phyloP scores from a whole-genome alignment of 2,797 vertebrate species.

The Lutjanus argentimaculatus region DNA sequence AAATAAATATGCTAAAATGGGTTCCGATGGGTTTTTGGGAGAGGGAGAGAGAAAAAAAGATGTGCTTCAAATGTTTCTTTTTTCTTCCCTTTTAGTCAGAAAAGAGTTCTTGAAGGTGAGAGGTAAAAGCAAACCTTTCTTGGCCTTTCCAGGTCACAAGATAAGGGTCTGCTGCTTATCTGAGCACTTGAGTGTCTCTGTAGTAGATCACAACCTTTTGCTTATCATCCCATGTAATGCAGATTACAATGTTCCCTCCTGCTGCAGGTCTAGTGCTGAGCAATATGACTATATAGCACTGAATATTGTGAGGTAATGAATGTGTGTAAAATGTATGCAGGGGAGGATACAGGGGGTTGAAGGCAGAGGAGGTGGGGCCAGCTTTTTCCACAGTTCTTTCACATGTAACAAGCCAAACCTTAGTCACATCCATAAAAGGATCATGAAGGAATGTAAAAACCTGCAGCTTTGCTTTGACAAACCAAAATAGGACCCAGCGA shows the following conservation, averaged over 20 bases:
- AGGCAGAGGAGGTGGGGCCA: constrained; percentile 51
- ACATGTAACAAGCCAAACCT: constrained; percentile 50
- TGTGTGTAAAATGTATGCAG: constrained; percentile 19
- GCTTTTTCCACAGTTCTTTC: constrained; percentile 42
- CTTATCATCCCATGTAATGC: constrained; percentile 49
- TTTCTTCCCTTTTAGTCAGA: constrained; percentile 29
- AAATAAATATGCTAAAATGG: constrained; percentile 77
- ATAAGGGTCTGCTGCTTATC: constrained; percentile 30
- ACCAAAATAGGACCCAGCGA: constrained; percentile 69
- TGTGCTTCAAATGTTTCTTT: constrained; percentile 45
- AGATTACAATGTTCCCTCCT: constrained; percentile 11
- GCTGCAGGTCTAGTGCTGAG: constrained; percentile 43
- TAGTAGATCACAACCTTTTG: constrained; percentile 47
- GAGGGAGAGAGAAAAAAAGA: constrained; percentile 1
- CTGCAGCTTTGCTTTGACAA: constrained; percentile 66
- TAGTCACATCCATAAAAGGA: constrained; percentile 58
- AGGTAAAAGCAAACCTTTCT: constrained; percentile 50
- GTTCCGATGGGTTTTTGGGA: constrained; percentile 57
- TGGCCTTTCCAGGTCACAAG: constrained; percentile 58
- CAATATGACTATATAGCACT: constrained; percentile 42
- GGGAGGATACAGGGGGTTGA: constrained; percentile 38
- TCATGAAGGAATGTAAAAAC: constrained; percentile 56
- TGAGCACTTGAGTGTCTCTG: constrained; percentile 30
- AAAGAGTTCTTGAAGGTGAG: constrained; percentile 53
- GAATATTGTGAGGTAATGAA: constrained; percentile 49